Evolutionary conservation across 64 coral and sea anemone genomes (phyloP), one percentile per base, ranked within the genome.

Genomic region (Montipora sp.): DNA sequence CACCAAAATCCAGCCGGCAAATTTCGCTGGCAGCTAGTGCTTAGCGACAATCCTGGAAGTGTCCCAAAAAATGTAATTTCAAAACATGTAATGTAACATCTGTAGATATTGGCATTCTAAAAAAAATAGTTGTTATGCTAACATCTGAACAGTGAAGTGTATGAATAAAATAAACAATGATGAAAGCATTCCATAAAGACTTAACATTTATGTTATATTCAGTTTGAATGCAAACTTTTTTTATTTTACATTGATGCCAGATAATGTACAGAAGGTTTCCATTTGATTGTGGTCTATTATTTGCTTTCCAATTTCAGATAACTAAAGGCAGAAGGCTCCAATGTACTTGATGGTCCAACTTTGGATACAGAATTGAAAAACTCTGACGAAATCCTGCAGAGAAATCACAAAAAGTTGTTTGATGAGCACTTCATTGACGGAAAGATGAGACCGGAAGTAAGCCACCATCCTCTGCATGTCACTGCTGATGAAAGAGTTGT

Each of bases 401-500:
- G 57, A 11, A 89, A 89, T 53, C 22, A 73, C 24, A 57, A 49
- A 4, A 89, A 89, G 36, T 53, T 89, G 70, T 22, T 89, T 21
- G 60, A 75, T 57, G 48, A 73, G 20, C 72, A 89, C 11, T 76
- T 89, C 47, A 66, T 89, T 59, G 74, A 89, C 10, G 73, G 87
- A 22, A 89, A 89, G 55, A 51, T 65, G 51, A 70, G 84, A 87
- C 14, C 65, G 3, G 87, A 89, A 77, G 70, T 75, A 48, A 63
- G 60, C 60, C 60, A 63, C 60, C 60, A 63, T 63, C 60, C 60
- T 63, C 66, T 89, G n/a, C 77, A 89, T 89, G 87, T 89, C 22
- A 89, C 87, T 78, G 55, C 18, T 23, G 66, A 89, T 61, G 48
- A 89, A 49, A 87, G 58, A 73, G 75, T 50, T 89, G n/a, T 24